phyloP scores from a whole-genome alignment of 1,140 invertebrate genomes.

The Polypedilum pembai region DNA sequence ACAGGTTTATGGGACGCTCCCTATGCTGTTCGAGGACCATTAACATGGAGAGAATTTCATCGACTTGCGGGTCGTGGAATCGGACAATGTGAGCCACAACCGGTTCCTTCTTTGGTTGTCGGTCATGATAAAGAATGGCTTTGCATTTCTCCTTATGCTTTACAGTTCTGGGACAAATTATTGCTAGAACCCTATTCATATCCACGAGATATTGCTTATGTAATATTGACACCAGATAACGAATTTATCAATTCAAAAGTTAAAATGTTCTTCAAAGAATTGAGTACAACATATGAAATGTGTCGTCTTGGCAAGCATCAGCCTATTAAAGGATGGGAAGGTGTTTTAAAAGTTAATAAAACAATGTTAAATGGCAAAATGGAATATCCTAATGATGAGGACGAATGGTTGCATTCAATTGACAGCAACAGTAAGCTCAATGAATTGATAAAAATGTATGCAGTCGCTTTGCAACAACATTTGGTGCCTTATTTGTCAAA shows the following conservation, averaged over 20 bases:
- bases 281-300: conserved; percentile 87
- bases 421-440: conserved; percentile 68
- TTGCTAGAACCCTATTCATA: conserved; percentile 90
- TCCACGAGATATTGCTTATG: conserved; percentile 85
- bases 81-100: conserved; percentile 92
- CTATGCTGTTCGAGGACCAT: conserved; percentile 75
- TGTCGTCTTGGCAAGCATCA: conserved; percentile 84
- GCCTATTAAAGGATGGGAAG: conserved; percentile 80
- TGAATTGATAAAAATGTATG: conserved; percentile 77
- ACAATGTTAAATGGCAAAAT: conserved; percentile 38
- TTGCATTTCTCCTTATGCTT: conserved; percentile 81
- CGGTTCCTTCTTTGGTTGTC: conserved; percentile 86
- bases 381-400: conserved; percentile 54
- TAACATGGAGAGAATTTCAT: conserved; percentile 97
- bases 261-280: conserved; percentile 82
- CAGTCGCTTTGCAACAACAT: conserved; percentile 64
- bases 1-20: conserved; percentile 70
- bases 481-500: conserved; percentile 74
- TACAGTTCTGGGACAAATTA: conserved; percentile 92
- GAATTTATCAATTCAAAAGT: conserved; percentile 73
- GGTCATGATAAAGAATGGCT: conserved; percentile 94
- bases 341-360: conserved; percentile 79
- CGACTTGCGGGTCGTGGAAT: conserved; percentile 85
- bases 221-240: conserved; percentile 88
- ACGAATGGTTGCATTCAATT: conserved; percentile 84